Percentiles rank a stretch among this genome's conserved stretches.
These are phyloP conservation scores for Strix uralensis DNA, from an alignment of 2,113 vertebrate genomes.

Conservation along the genomic window DNA sequence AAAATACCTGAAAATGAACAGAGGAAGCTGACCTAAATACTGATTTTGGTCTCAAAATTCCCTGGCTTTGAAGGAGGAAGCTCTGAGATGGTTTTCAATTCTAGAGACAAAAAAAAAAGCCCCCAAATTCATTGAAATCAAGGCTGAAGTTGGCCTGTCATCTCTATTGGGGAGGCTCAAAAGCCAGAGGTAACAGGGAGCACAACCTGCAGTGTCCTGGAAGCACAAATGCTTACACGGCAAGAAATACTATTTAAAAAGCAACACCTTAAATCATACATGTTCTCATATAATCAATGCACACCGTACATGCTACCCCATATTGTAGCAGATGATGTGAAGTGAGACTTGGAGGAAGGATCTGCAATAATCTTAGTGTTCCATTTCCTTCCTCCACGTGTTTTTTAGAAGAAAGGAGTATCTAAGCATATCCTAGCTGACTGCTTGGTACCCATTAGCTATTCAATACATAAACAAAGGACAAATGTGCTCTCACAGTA, in stretches of 20 bases:
- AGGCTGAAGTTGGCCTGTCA: background rate
- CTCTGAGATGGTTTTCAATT: background rate
- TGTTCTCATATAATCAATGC: background rate
- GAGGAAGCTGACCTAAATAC: background rate
- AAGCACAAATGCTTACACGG: background rate
- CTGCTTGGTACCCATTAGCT: background rate
- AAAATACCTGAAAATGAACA: background rate
- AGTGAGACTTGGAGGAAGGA: background rate
- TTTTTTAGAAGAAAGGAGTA: background rate
- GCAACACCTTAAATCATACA: background rate
- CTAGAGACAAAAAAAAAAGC: background rate
- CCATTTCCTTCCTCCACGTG: background rate
- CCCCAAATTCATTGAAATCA: background rate
- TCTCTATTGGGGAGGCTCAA: background rate
- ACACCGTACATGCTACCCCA: accelerated
- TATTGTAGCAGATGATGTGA: background rate
- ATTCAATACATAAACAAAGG: background rate
- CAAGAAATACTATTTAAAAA: background rate
- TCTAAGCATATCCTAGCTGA: background rate
- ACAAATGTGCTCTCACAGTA: background rate
- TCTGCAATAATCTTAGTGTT: background rate
- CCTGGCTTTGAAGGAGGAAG: background rate
- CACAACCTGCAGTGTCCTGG: background rate
- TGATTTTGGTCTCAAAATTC: background rate
- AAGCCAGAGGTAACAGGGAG: background rate